Conservation (phyloP, 2,113 vertebrate species). For the Actinemys pallida region DNA sequence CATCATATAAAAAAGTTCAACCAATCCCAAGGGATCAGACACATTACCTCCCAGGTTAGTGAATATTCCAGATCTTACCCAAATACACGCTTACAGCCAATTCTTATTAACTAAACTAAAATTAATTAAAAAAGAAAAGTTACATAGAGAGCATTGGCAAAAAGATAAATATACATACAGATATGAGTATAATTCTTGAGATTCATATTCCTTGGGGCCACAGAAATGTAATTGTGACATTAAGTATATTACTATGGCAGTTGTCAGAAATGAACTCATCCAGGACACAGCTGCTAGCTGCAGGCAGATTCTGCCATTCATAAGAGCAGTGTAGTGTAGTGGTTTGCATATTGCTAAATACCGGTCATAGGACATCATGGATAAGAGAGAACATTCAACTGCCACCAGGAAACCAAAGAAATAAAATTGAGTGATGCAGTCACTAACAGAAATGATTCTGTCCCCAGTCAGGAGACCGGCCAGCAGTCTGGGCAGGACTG, state of each 20-base stretch:
- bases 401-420: neutral
- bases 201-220: neutral
- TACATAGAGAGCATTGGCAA: no score
- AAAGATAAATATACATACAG: no score
- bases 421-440: neutral
- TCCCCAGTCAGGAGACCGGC: neutral
- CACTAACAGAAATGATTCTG: neutral
- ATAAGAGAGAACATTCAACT: neutral
- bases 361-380: neutral
- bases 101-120: no score
- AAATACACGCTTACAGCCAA: no score
- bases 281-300: conserved; percentile 11
- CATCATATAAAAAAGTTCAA: no score
- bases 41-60: no score
- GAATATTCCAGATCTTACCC: no score
- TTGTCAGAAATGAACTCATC: neutral
- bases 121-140: no score
- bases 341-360: neutral
- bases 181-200: no score
- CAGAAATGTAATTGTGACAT: conserved; percentile 30
- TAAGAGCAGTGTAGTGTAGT: neutral
- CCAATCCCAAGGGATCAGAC: no score
- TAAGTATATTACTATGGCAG: neutral
- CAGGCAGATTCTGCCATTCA: neutral
- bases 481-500: no score